Conservation (phyloP, 2,888 invertebrate species). For the Chrysomela aeneicollis region DNA sequence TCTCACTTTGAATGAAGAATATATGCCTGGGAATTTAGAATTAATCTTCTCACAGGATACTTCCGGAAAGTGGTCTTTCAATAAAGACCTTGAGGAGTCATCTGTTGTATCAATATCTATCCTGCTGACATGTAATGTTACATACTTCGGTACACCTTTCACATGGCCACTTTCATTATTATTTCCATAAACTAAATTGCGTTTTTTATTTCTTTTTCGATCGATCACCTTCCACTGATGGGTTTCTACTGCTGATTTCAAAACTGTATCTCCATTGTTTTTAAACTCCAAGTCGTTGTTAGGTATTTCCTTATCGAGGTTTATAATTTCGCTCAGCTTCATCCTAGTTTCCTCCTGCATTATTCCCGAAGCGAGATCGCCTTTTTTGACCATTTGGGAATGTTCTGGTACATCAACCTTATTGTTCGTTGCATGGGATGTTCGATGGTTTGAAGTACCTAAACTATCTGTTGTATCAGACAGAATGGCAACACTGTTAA, state of each 20-base stretch:
- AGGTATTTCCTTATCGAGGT: neutral
- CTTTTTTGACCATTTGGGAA: neutral
- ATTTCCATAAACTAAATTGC: slow-evolving; percentile 4
- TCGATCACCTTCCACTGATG: neutral
- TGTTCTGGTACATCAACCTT: no score
- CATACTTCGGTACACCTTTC: slow-evolving; percentile 5
- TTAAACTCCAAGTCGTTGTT: neutral
- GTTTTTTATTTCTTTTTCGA: neutral
- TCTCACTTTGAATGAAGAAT: slow-evolving; percentile 14
- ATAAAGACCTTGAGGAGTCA: neutral
- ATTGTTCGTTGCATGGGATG: no score
- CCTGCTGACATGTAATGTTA: slow-evolving; percentile 8
- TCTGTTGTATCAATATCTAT: neutral
- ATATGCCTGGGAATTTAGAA: neutral
- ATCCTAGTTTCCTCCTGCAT: slow-evolving; percentile 1
- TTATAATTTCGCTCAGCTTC: slow-evolving; percentile 5
- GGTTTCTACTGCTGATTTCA: neutral
- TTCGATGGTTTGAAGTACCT: no score
- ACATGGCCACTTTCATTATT: neutral
- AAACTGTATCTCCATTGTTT: neutral
- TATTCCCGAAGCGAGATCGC: neutral
- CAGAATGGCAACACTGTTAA: neutral
- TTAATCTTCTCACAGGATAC: neutral
- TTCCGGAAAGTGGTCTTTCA: slow-evolving; percentile 8
- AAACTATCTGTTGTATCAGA: neutral